These are phyloP conservation scores for Neuroterus valhalla DNA, from an alignment of 1,140 invertebrate species.

Conservation along the genomic window DNA sequence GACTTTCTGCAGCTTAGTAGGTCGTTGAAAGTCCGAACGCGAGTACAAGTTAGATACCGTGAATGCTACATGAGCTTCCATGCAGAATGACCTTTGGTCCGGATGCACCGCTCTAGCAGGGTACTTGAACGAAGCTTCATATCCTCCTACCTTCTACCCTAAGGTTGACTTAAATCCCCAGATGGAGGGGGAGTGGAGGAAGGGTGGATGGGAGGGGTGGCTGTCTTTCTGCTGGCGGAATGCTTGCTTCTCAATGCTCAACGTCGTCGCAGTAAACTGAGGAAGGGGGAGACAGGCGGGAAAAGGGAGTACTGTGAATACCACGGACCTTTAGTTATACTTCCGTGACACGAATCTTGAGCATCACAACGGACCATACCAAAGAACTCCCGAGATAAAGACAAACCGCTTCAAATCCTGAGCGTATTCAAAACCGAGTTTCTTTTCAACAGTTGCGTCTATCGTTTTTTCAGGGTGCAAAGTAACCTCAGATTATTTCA, in stretches of 20 bases:
- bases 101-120: neutral
- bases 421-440: conserved; percentile 1
- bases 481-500: neutral
- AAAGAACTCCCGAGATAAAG: neutral
- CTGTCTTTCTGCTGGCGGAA: neutral
- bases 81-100: conserved; percentile 11
- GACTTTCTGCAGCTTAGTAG: neutral
- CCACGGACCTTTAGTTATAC: neutral
- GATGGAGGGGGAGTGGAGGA: neutral
- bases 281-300: neutral
- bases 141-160: neutral
- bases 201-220: neutral
- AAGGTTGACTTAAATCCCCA: conserved; percentile 9
- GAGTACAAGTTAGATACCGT: neutral
- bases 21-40: neutral
- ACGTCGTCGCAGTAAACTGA: neutral
- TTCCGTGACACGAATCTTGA: neutral
- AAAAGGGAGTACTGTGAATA: too few relatives aligned
- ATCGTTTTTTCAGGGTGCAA: neutral
- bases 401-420: neutral
- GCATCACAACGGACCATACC: neutral
- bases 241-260: neutral
- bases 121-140: neutral
- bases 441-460: neutral
- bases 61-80: conserved; percentile 3